phyloP scores from a whole-genome alignment of 2,888 invertebrate species.

The Heliconius ismenius region DNA sequence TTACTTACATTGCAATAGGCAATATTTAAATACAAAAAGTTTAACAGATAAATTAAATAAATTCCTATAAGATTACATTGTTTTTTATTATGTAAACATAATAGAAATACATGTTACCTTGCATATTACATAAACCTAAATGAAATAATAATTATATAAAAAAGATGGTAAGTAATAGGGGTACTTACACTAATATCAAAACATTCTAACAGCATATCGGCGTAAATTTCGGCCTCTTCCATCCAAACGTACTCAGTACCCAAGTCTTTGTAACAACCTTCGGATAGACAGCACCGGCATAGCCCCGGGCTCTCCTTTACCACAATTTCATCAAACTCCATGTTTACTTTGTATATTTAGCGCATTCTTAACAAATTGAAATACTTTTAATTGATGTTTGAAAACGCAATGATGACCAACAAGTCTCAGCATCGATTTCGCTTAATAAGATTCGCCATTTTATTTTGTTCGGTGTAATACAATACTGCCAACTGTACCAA shows the following conservation, averaged over 20 bases:
- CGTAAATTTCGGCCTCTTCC: constrained; percentile 75
- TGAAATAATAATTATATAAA: neutral
- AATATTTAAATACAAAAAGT: neutral
- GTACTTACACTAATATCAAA: constrained; percentile 74
- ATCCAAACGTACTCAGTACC: constrained; percentile 73
- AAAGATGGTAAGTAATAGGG: neutral
- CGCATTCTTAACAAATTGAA: constrained; percentile 16
- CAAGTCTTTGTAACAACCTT: constrained; percentile 76
- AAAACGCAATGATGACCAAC: constrained; percentile 27
- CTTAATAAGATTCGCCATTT: constrained; percentile 44
- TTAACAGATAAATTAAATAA: neutral
- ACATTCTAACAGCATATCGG: constrained; percentile 76
- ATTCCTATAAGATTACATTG: neutral
- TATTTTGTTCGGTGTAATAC: constrained; percentile 34
- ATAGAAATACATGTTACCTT: neutral
- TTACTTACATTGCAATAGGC: no score
- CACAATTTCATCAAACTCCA: constrained; percentile 73
- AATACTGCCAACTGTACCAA: constrained; percentile 13
- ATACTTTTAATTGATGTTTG: constrained; percentile 13
- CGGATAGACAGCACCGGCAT: constrained; percentile 77
- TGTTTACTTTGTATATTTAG: constrained; percentile 47
- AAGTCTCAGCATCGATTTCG: constrained; percentile 32
- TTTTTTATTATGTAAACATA: constrained; percentile 11
- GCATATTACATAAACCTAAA: neutral
- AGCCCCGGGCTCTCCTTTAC: constrained; percentile 76